phyloP scores from a whole-genome alignment of 1,140 invertebrate species.

The Neodiprion lecontei region DNA sequence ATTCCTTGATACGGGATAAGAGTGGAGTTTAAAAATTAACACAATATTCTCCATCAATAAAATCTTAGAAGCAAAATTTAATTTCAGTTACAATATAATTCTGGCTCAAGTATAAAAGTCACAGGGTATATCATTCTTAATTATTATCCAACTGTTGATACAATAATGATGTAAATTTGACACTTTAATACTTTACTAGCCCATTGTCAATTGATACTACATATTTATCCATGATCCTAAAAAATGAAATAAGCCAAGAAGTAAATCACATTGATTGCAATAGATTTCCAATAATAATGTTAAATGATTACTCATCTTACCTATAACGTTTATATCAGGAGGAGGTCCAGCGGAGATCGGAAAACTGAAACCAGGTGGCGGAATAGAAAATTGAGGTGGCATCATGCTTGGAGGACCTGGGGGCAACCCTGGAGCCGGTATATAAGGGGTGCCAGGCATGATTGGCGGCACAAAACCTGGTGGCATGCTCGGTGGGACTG shows the following conservation, averaged over 20 bases:
- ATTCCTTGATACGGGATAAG: too few relatives aligned
- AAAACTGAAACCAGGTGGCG: constrained; percentile 76
- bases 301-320: constrained; percentile 33
- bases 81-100: too few relatives aligned
- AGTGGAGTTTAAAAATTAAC: constrained; percentile 13
- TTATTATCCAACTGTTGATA: too few relatives aligned
- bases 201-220: too few relatives aligned
- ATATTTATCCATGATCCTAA: constrained; percentile 15
- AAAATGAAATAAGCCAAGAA: constrained; percentile 21
- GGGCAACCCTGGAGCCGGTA: constrained; percentile 57
- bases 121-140: too few relatives aligned
- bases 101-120: too few relatives aligned
- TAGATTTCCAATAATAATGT: not conserved
- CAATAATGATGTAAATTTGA: constrained; percentile 8
- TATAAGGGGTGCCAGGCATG: constrained; percentile 55
- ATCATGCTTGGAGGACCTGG: constrained; percentile 70
- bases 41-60: too few relatives aligned
- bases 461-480: constrained; percentile 57
- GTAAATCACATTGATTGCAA: constrained; percentile 24
- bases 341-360: constrained; percentile 58
- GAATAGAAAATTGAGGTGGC: constrained; percentile 75
- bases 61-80: too few relatives aligned
- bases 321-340: constrained; percentile 58
- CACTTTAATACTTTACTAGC: not conserved
- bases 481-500: constrained; percentile 48